Conservation (phyloP, 2,888 invertebrate species). For the Papilio gigon region DNA sequence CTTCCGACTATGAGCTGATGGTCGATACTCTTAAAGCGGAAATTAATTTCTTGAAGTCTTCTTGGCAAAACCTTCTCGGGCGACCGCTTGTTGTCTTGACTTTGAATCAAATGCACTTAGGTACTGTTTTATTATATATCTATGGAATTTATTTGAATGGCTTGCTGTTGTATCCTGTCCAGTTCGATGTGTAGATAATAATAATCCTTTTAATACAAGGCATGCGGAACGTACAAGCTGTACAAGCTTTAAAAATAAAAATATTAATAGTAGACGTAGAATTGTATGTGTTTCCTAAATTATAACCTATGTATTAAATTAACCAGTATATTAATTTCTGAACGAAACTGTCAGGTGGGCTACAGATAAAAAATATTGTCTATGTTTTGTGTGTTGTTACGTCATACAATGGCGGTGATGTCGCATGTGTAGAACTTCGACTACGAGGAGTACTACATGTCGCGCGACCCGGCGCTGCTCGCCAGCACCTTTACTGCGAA, state of each 20-base stretch:
- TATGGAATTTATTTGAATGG: constrained; percentile 50
- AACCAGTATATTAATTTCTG: not conserved
- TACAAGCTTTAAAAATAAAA: not conserved
- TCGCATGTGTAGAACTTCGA: constrained; percentile 89
- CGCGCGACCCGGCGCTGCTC: constrained; percentile 96
- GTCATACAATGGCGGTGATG: constrained; percentile 44
- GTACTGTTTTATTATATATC: constrained; percentile 77
- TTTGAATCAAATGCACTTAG: constrained; percentile 94
- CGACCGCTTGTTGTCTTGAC: constrained; percentile 96
- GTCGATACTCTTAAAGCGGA: constrained; percentile 98
- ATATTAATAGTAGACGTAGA: constrained; percentile 5
- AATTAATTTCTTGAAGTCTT: constrained; percentile 98
- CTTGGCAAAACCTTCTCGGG: constrained; percentile 99
- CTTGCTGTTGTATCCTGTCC: constrained; percentile 54
- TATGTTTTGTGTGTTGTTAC: constrained; percentile 26
- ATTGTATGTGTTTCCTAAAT: not conserved
- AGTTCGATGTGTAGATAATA: constrained; percentile 38
- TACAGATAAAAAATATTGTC: constrained; percentile 28
- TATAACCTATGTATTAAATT: not conserved
- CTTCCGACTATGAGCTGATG: constrained; percentile 98
- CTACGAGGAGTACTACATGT: constrained; percentile 97
- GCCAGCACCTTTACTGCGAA: constrained; percentile 97
- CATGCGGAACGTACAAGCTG: constrained; percentile 18
- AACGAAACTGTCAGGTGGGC: constrained; percentile 22
- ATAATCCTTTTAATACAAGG: constrained; percentile 2